A percentile compares a stretch with the other conserved stretches of the same genome.
Conservation (phyloP, 2,888 invertebrate species). For the Steinernema carpocapsae region DNA sequence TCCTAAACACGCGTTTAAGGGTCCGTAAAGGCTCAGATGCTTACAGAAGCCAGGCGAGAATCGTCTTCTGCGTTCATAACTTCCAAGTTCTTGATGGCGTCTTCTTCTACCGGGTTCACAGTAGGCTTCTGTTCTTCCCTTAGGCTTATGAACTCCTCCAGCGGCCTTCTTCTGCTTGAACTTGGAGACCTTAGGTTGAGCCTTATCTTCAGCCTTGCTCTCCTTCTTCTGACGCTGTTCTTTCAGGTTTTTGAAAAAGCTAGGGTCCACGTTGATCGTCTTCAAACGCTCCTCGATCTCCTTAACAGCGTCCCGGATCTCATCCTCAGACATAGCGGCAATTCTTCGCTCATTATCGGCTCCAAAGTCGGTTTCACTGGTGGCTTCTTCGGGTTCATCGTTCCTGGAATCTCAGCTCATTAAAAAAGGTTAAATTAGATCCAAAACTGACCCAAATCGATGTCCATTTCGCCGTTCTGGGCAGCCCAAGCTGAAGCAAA, state of each 20-base stretch:
- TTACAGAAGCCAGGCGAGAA: slow-evolving; percentile 59
- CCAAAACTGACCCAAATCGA: neutral
- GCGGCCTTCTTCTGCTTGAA: slow-evolving; percentile 35
- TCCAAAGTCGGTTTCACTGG: neutral
- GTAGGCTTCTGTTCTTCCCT: slow-evolving; percentile 36
- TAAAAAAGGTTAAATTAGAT: slow-evolving; percentile 35
- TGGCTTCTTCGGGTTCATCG: neutral
- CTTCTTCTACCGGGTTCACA: slow-evolving; percentile 44
- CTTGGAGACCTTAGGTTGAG: neutral
- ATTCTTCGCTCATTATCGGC: slow-evolving; percentile 40
- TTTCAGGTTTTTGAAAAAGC: slow-evolving; percentile 52
- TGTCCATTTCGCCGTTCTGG: slow-evolving; percentile 22
- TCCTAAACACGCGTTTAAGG: slow-evolving; percentile 49
- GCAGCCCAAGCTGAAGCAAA: slow-evolving; percentile 63
- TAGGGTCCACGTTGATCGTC: slow-evolving; percentile 45
- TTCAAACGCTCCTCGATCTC: slow-evolving; percentile 33
- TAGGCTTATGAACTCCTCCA: neutral
- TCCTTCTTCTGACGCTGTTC: slow-evolving; percentile 43
- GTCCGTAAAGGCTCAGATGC: slow-evolving; percentile 10
- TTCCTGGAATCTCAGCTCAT: too few species aligned
- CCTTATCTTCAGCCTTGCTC: neutral
- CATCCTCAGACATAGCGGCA: slow-evolving; percentile 46
- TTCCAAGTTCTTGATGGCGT: slow-evolving; percentile 61
- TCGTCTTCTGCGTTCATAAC: slow-evolving; percentile 55
- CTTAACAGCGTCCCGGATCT: slow-evolving; percentile 53